Base-by-base conservation (phyloP, 35 echinoderm and acorn worm species). In the Diadema setosum region DNA sequence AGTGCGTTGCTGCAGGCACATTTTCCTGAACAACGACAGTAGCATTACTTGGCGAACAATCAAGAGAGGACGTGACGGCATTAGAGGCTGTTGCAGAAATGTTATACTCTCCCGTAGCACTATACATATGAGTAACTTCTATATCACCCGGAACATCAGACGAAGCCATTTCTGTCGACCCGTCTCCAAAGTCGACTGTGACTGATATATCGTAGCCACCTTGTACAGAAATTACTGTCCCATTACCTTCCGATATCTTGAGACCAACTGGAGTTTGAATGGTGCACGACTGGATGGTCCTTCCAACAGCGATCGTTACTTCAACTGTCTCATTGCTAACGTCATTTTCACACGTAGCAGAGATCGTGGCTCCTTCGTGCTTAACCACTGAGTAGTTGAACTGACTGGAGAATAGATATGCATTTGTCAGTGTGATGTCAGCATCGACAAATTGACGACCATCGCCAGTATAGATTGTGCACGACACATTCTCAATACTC, bases 401-500 rank as follows among this genome's bases (percentile, higher is more conserved):
- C 23, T 6, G 16, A 17, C 31, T 20, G 39, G 50, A 25, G n/a
- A 44, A 30, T 21, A 82, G 37, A 11, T 16, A 27, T 6, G 0
- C 4, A 6, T 81, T 42, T 30, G 59, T 70, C 8, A 84, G 27
- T 30, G 3, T 65, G 2, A 21, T 20, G 42, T 49, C n/a, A 5
- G n/a, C 16, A 33, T 9, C 5, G 29, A 61, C 42, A 35, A 70
- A 16, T 2, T 26, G 8, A 2, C 1, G 16, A 7, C 81, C 80
- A 84, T 90, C 88, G 48, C 44, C 58, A 39, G 45, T 70, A 12
- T 70, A 39, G 26, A 83, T 29, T 27, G 16, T 39, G 70, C 80
- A 90, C 18, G 41, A 42, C 12, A 56, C 81, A 21, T 37, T 83
- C 42, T 33, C 26, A 25, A 60, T 50, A n/a, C n/a, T n/a, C n/a